Evolutionary conservation across 2,888 invertebrate genomes (phyloP).

Genomic region (Drosophila percnosoma): DNA sequence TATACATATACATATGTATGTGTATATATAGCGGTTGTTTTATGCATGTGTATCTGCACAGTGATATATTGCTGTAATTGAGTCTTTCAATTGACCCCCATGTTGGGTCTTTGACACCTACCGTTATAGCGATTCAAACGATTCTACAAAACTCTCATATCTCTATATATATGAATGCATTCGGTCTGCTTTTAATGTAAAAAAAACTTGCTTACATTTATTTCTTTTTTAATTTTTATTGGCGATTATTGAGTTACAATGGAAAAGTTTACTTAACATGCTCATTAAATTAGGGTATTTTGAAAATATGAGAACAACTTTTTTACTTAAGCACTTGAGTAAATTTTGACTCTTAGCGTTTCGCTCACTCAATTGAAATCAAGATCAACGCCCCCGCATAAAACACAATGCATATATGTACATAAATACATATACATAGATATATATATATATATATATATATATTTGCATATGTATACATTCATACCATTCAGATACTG

Average conservation of each 20-base stretch:
- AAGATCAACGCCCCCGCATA: conserved; percentile 42
- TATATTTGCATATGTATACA: background rate
- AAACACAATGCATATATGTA: background rate
- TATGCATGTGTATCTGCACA: conserved; percentile 18
- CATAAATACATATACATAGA: background rate
- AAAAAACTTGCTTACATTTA: conserved; percentile 43
- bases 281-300: conserved; percentile 11
- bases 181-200: conserved; percentile 16
- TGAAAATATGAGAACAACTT: background rate
- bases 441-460: no score
- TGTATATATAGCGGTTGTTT: conserved; percentile 2
- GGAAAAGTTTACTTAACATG: conserved; percentile 20
- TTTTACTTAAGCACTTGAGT: background rate
- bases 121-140: conserved; percentile 22
- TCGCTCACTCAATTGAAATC: conserved; percentile 55
- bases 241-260: conserved; percentile 52
- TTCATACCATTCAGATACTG: background rate
- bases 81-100: conserved; percentile 80
- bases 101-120: conserved; percentile 78
- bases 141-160: conserved; percentile 35
- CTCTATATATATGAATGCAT: conserved; percentile 46
- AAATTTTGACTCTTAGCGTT: conserved; percentile 9
- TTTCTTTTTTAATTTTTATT: conserved; percentile 29
- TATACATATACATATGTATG: conserved; percentile 2
- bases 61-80: conserved; percentile 75